phyloP scores from a whole-genome alignment of 2,888 invertebrate species.

The Melanostoma scalare region DNA sequence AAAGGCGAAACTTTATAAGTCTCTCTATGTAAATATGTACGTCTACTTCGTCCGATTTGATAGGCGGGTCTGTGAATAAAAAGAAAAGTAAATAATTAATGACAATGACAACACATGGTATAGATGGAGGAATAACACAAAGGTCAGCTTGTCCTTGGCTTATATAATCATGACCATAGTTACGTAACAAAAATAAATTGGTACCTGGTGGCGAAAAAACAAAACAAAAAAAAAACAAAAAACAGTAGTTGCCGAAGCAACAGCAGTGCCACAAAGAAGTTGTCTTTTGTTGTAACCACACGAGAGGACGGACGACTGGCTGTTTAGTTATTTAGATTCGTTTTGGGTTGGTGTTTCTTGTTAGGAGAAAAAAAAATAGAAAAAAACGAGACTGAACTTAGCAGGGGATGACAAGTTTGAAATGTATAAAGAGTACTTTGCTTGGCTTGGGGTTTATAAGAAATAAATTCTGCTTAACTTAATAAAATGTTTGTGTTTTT shows the following conservation, averaged over 20 bases:
- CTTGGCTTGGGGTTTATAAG: not conserved
- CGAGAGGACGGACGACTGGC: not conserved
- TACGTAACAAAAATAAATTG: slow-evolving; percentile 23
- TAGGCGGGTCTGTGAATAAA: not conserved
- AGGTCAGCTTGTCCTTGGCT: slow-evolving; percentile 5
- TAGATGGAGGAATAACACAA: slow-evolving; percentile 12
- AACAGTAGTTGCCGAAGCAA: not conserved
- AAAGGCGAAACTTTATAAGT: slow-evolving; percentile 2
- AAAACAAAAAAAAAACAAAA: too few species aligned
- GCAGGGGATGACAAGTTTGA: slow-evolving; percentile 24
- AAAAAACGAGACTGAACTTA: not conserved
- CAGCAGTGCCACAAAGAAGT: slow-evolving; percentile 1
- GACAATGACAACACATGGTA: not conserved
- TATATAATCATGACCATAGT: slow-evolving; percentile 8
- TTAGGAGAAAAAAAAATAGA: not conserved
- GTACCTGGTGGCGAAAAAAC: not conserved
- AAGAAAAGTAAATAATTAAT: slow-evolving; percentile 28
- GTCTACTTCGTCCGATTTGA: slow-evolving; percentile 6
- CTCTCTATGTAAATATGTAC: slow-evolving; percentile 17
- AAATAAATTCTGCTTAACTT: slow-evolving; percentile 28
- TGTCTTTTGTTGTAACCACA: slow-evolving; percentile 4
- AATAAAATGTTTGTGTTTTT: slow-evolving; percentile 2
- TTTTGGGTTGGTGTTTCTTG: not conserved
- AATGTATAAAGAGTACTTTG: slow-evolving; percentile 7
- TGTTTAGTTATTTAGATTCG: slow-evolving; percentile 11